Evolutionary conservation across 1,140 invertebrate species (phyloP), one percentile per base, ranked within the genome.

Genomic region (Hylyphantes graminicola): DNA sequence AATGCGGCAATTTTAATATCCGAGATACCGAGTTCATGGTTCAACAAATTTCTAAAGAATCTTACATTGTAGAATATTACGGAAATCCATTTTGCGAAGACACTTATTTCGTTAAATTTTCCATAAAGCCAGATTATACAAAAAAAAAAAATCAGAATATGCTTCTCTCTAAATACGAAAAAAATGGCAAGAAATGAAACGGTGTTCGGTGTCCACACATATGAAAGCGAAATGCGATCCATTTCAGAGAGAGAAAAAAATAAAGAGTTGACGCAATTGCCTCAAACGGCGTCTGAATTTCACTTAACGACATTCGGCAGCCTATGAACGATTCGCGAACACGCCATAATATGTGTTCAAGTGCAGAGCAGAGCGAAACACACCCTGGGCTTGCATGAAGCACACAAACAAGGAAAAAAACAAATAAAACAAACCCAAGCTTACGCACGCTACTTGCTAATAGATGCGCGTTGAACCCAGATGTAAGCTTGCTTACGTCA

Each of bases 321-420:
- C 13, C 59, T 76, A 61, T 48, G 74, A 65, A 51, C 53, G 50
- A 57, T 35, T 70, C 53, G 11, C 11, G 17, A 50, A 81, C 78
- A 81, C 78, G 78, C 78, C 68, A 81, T 21, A 48, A 53, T 73
- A 73, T 17, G 67, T 68, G 73, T 48, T 73, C 67, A 81, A 81
- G 54, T 81, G 78, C 78, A 68, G 78, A 81, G 70, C 35, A 64
- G 54, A 70, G 53, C 64, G 61, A 78, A 59, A 78, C 75, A 59
- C n/a, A n/a, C n/a, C n/a, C 75, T 65, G n/a, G 48, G 55, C 35
- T 6, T 55, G 48, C n/a, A 63, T 21, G 13, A 78, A 63, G 59
- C 54, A 78, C 9, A 54, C 13, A 72, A 72, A 75, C 50, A 67
- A 54, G 19, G 9, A 21, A 51, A 64, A 64, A 35, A 54, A 53